Evolutionary conservation across 2,113 vertebrate species (phyloP).

Genomic region (Psephotus haematonotus): DNA sequence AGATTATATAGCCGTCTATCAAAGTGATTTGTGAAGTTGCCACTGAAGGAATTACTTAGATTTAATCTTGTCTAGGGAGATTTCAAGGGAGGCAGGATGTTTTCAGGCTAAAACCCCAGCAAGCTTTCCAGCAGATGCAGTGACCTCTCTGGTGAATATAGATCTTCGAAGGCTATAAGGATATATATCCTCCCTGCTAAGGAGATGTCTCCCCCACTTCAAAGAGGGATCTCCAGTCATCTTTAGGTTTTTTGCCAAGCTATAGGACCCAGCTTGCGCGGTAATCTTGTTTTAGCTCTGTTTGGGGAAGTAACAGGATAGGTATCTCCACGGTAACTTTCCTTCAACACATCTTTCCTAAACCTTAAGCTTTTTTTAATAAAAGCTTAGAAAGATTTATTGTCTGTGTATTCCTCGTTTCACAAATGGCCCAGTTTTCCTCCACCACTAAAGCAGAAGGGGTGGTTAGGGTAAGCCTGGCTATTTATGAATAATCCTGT

Average conservation of each 20-base stretch:
- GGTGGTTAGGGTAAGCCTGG: neutral
- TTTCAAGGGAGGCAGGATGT: neutral
- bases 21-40: neutral
- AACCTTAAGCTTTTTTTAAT: neutral
- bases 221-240: neutral
- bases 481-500: neutral
- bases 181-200: neutral
- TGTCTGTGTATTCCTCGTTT: neutral
- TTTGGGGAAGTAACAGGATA: neutral
- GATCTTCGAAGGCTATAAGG: neutral
- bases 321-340: neutral
- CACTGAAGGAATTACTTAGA: neutral
- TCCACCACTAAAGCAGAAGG: neutral
- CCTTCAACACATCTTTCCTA: neutral
- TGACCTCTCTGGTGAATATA: neutral
- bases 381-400: neutral
- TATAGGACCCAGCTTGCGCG: neutral
- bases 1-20: neutral
- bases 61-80: conserved; percentile 11
- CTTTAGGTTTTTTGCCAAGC: neutral
- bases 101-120: neutral
- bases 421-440: neutral
- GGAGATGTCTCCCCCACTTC: rapidly evolving
- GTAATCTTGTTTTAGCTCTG: neutral
- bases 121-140: neutral